phyloP scores from a whole-genome alignment of 1,140 invertebrate genomes.

The Spodoptera frugiperda region DNA sequence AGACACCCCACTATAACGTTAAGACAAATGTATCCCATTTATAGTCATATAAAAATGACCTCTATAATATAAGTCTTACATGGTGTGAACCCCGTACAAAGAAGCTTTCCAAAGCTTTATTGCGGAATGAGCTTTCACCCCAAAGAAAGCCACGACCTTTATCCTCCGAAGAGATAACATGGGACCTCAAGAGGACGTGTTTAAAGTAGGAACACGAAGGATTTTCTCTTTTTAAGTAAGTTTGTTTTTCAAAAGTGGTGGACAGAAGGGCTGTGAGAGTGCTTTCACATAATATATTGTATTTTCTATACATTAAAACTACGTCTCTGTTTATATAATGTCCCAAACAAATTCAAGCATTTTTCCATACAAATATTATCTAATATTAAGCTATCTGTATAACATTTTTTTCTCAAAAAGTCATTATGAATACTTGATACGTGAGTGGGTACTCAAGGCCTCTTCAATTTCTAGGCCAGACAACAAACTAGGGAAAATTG shows the following conservation, averaged over 20 bases:
- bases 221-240: slow-evolving; percentile 41
- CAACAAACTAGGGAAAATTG: background rate
- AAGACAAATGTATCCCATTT: background rate
- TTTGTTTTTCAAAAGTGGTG: slow-evolving; percentile 34
- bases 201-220: slow-evolving; percentile 6
- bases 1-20: background rate
- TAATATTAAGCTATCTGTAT: no score
- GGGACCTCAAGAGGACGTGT: slow-evolving; percentile 29
- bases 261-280: slow-evolving; percentile 3
- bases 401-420: no score
- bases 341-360: no score
- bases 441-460: background rate
- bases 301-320: no score
- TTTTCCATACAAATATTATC: no score
- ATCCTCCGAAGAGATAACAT: slow-evolving; percentile 22
- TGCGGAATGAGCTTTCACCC: slow-evolving; percentile 20
- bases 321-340: no score
- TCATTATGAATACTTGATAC: no score
- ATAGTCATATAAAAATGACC: background rate
- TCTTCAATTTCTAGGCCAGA: background rate
- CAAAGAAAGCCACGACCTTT: slow-evolving; percentile 17
- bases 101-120: slow-evolving; percentile 11
- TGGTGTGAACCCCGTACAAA: slow-evolving; percentile 7
- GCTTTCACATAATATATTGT: background rate
- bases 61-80: background rate